These are phyloP conservation scores for Asteroscopus sphinx DNA, from an alignment of 2,888 invertebrate species.

Conservation along the genomic window DNA sequence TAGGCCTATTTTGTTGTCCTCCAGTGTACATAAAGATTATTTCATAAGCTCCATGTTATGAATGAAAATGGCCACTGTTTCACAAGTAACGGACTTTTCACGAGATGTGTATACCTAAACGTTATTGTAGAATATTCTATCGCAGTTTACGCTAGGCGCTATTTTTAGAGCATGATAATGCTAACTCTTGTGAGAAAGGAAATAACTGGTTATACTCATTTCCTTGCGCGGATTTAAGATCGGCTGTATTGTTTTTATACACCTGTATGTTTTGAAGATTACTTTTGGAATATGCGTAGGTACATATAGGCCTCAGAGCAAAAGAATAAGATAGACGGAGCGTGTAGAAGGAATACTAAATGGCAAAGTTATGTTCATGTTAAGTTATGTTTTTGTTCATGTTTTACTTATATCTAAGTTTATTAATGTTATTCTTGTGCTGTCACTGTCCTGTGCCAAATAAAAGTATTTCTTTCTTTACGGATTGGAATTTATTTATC, in stretches of 20 bases:
- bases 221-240: constrained; percentile 30
- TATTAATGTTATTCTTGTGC: no score
- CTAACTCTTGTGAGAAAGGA: constrained; percentile 36
- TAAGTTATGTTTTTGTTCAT: no score
- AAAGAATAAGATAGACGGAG: no score
- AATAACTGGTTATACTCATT: constrained; percentile 45
- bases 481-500: no score
- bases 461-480: no score
- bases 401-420: no score
- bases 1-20: constrained; percentile 12
- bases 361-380: no score
- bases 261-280: constrained; percentile 15
- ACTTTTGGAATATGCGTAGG: no score
- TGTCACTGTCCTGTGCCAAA: no score
- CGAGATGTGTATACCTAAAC: constrained; percentile 22
- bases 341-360: no score
- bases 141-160: constrained; percentile 24
- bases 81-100: constrained; percentile 39
- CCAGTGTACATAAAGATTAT: constrained; percentile 53
- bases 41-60: constrained; percentile 52
- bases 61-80: constrained; percentile 41
- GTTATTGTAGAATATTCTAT: constrained; percentile 27
- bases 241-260: constrained; percentile 7
- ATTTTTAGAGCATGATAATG: constrained; percentile 49
- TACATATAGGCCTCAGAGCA: no score